phyloP scores from a whole-genome alignment of 2,113 vertebrate genomes.

The Podarcis raffonei region DNA sequence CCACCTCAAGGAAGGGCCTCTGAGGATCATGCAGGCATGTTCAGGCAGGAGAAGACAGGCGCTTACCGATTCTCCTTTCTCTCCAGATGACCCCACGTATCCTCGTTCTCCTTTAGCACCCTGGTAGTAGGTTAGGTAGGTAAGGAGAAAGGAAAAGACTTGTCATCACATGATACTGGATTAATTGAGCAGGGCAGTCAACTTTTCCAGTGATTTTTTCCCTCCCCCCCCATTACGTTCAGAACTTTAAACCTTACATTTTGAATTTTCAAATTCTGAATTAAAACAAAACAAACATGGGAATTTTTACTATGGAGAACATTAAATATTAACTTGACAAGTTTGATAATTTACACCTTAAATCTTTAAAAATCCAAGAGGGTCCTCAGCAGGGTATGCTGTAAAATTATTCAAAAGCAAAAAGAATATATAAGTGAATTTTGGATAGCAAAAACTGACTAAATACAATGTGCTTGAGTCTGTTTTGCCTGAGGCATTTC shows the following conservation, averaged over 20 bases:
- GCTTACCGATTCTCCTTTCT: constrained; percentile 93
- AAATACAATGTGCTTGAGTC: neutral
- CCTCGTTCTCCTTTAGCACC: constrained; percentile 93
- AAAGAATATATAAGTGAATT: neutral
- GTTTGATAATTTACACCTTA: neutral
- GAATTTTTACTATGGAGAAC: neutral
- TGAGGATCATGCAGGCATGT: neutral
- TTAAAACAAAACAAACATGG: neutral
- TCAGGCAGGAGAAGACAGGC: too few relatives aligned
- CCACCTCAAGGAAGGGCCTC: neutral
- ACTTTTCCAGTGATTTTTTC: neutral
- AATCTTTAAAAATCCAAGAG: neutral
- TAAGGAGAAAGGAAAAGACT: neutral
- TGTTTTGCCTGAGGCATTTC: neutral
- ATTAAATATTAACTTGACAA: neutral
- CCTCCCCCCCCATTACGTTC: neutral
- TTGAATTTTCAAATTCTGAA: neutral
- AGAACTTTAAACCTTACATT: neutral
- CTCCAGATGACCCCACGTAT: constrained; percentile 78
- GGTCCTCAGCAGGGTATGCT: neutral
- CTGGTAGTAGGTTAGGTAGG: constrained; percentile 66
- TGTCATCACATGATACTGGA: neutral
- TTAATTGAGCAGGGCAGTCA: neutral
- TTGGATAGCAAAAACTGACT: neutral
- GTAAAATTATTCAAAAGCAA: neutral